phyloP scores from a whole-genome alignment of 2,888 invertebrate species.

The Noctua janthe region DNA sequence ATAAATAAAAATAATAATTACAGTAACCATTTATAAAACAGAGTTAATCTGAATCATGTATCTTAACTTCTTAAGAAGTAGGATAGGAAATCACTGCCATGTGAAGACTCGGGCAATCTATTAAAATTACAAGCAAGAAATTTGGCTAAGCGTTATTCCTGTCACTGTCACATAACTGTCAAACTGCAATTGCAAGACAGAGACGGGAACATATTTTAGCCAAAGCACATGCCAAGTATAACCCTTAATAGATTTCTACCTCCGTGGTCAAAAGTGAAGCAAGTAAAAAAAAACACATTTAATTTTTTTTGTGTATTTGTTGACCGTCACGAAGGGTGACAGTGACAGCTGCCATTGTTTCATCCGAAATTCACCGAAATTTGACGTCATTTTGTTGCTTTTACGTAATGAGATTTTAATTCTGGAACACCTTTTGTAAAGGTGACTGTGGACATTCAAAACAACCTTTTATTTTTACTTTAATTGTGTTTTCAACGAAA shows the following conservation, averaged over 20 bases:
- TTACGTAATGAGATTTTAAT: conserved; percentile 75
- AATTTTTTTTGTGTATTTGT: conserved; percentile 4
- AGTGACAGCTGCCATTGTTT: conserved; percentile 72
- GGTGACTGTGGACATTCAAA: conserved; percentile 55
- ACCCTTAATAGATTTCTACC: background rate
- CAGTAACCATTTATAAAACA: background rate
- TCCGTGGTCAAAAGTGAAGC: background rate
- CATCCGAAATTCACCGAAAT: conserved; percentile 68
- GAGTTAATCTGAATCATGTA: background rate
- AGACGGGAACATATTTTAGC: background rate
- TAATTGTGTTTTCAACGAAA: conserved; percentile 46
- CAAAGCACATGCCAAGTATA: background rate
- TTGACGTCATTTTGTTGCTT: conserved; percentile 67
- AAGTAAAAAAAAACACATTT: conserved; percentile 30
- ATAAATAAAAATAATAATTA: background rate
- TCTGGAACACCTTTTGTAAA: conserved; percentile 69
- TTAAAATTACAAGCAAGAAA: background rate
- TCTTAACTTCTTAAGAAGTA: background rate
- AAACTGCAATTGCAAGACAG: conserved; percentile 1
- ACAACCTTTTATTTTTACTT: conserved; percentile 51
- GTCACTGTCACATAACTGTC: background rate
- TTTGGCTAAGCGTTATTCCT: background rate
- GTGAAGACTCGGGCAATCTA: background rate
- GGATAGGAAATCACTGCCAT: background rate
- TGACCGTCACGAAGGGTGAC: conserved; percentile 46